These are phyloP conservation scores for Brachypalpus laphriformis DNA, from an alignment of 2,888 invertebrate species.

Conservation along the genomic window DNA sequence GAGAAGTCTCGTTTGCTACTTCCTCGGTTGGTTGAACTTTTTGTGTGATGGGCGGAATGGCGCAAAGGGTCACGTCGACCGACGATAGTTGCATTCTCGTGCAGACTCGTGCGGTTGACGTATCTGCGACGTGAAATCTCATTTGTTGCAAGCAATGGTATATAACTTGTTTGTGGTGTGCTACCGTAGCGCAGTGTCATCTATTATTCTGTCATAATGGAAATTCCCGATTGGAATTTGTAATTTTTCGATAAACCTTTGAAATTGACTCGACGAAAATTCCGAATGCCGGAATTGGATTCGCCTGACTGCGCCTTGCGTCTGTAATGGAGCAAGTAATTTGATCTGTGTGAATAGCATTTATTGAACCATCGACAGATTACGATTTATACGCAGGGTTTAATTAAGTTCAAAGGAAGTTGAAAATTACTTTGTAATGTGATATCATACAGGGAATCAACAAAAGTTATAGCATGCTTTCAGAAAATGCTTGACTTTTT, in stretches of 20 bases:
- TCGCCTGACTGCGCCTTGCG: constrained; percentile 33
- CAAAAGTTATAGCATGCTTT: no score
- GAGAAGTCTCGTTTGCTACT: constrained; percentile 28
- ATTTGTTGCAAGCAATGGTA: constrained; percentile 44
- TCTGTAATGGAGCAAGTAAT: constrained; percentile 58
- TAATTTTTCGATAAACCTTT: constrained; percentile 66
- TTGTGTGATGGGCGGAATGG: not conserved
- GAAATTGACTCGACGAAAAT: constrained; percentile 55
- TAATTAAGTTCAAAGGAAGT: constrained; percentile 45
- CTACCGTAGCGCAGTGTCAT: constrained; percentile 36
- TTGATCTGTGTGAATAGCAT: constrained; percentile 42
- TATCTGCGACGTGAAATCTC: constrained; percentile 59
- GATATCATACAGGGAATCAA: not conserved
- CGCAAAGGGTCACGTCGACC: not conserved
- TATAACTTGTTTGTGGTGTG: constrained; percentile 38
- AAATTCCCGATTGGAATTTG: constrained; percentile 57
- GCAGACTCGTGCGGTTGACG: constrained; percentile 58
- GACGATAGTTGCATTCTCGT: constrained; percentile 38
- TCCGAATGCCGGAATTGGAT: constrained; percentile 47
- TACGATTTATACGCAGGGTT: not conserved
- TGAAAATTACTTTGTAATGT: no score
- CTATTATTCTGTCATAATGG: constrained; percentile 66
- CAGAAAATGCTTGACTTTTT: no score
- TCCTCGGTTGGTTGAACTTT: constrained; percentile 46
- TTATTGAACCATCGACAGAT: constrained; percentile 42